These are phyloP conservation scores for Acleris literana DNA, from an alignment of 2,888 invertebrate genomes.

Conservation along the genomic window DNA sequence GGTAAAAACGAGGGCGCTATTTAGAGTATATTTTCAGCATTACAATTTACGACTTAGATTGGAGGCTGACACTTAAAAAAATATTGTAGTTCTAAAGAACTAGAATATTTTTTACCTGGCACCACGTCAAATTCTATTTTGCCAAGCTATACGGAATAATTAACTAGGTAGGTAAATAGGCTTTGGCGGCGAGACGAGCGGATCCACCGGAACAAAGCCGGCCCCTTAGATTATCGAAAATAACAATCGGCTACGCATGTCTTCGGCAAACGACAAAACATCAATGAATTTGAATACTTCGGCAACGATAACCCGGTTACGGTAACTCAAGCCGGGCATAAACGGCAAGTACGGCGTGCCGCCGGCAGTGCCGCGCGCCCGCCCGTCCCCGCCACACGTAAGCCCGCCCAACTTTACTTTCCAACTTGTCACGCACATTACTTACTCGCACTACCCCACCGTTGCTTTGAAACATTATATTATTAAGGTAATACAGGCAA, in stretches of 20 bases:
- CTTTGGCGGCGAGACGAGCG: too few species aligned
- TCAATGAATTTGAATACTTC: slow-evolving; percentile 80
- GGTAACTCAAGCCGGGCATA: slow-evolving; percentile 68
- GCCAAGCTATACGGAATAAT: too few species aligned
- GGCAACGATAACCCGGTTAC: slow-evolving; percentile 78
- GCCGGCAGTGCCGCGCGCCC: slow-evolving; percentile 70
- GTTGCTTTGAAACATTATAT: background rate
- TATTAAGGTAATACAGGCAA: background rate
- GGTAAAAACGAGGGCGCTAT: too few species aligned
- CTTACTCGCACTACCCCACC: slow-evolving; percentile 4
- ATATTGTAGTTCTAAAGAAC: too few species aligned
- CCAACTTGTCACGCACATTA: slow-evolving; percentile 67
- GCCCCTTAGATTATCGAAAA: slow-evolving; percentile 58
- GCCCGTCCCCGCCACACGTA: slow-evolving; percentile 78
- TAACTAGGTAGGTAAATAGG: too few species aligned
- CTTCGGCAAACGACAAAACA: slow-evolving; percentile 71
- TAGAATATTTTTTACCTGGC: too few species aligned
- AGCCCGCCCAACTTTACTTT: slow-evolving; percentile 55
- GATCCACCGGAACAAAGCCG: slow-evolving; percentile 49
- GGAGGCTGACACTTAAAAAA: too few species aligned
- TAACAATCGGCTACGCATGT: slow-evolving; percentile 65
- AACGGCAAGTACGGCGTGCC: slow-evolving; percentile 64
- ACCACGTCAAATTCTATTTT: too few species aligned
- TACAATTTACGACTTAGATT: too few species aligned
- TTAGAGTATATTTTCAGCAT: too few species aligned